These are phyloP conservation scores for Gymnothorax javanicus DNA, from an alignment of 2,797 vertebrate genomes.

Conservation along the genomic window DNA sequence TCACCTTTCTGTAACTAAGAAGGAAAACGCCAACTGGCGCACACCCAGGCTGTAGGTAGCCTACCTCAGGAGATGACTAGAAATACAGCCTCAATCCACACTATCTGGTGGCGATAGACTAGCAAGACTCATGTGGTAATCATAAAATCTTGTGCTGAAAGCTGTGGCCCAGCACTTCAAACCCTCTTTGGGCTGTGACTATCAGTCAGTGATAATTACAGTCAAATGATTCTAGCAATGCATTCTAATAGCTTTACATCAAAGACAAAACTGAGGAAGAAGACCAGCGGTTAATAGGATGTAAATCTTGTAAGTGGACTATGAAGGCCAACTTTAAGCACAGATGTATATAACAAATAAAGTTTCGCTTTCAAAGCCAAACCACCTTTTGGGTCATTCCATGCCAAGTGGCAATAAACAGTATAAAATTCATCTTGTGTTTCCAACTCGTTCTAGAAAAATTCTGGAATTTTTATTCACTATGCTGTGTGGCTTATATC, in stretches of 20 bases:
- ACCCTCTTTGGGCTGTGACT: neutral
- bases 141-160: neutral
- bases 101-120: neutral
- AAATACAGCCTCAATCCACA: neutral
- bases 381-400: neutral
- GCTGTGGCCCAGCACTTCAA: neutral
- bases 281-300: neutral
- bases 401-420: too few relatives aligned
- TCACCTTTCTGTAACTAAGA: neutral
- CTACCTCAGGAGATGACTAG: neutral
- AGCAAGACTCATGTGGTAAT: neutral
- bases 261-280: neutral
- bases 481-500: too few relatives aligned
- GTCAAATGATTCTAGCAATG: neutral
- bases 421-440: too few relatives aligned
- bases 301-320: neutral
- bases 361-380: neutral
- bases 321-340: neutral
- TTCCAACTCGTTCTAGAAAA: too few relatives aligned
- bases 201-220: neutral
- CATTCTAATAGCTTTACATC: neutral
- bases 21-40: conserved; percentile 5
- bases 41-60: neutral
- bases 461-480: too few relatives aligned
- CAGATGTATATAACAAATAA: neutral